Evolutionary conservation across 2,113 vertebrate species (phyloP).

Genomic region (Blennius ocellaris): DNA sequence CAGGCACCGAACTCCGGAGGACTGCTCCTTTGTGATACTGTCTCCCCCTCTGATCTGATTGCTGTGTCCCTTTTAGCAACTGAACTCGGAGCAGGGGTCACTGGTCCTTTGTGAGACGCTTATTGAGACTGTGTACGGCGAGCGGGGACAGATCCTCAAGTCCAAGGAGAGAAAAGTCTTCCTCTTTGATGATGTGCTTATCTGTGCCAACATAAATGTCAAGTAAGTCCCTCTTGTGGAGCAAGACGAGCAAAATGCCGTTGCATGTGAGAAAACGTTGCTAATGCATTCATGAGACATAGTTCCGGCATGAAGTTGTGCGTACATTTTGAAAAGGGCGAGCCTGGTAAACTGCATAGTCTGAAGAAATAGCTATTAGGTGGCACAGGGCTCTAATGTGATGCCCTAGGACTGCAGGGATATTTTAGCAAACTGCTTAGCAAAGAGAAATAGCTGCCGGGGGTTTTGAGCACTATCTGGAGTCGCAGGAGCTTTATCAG

Average conservation of each 20-base stretch:
- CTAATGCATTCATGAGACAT: slow-evolving; percentile 24
- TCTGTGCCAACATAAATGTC: slow-evolving; percentile 97
- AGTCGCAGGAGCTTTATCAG: slow-evolving; percentile 77
- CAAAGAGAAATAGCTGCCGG: slow-evolving; percentile 67
- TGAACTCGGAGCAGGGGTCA: slow-evolving; percentile 90
- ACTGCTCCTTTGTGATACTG: slow-evolving; percentile 52
- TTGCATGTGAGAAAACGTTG: slow-evolving; percentile 28
- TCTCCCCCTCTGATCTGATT: slow-evolving; percentile 66
- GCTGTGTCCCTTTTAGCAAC: slow-evolving; percentile 74
- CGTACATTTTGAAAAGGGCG: slow-evolving; percentile 19
- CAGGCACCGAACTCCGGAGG: slow-evolving; percentile 51
- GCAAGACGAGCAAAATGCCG: slow-evolving; percentile 14
- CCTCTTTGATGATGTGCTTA: slow-evolving; percentile 91
- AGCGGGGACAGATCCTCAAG: slow-evolving; percentile 94
- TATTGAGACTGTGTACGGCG: slow-evolving; percentile 92
- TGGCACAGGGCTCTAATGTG: slow-evolving; percentile 49
- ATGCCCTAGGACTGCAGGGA: slow-evolving; percentile 53
- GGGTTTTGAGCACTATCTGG: slow-evolving; percentile 63
- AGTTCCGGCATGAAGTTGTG: slow-evolving; percentile 22
- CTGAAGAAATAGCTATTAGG: slow-evolving; percentile 44
- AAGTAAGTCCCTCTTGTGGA: slow-evolving; percentile 84
- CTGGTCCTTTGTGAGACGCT: slow-evolving; percentile 94
- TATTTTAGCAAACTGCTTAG: slow-evolving; percentile 67
- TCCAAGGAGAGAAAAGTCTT: slow-evolving; percentile 96
- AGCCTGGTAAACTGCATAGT: slow-evolving; percentile 38